Base-by-base conservation (phyloP, 1,140 invertebrate species). In the Mactra quadrangularis region DNA sequence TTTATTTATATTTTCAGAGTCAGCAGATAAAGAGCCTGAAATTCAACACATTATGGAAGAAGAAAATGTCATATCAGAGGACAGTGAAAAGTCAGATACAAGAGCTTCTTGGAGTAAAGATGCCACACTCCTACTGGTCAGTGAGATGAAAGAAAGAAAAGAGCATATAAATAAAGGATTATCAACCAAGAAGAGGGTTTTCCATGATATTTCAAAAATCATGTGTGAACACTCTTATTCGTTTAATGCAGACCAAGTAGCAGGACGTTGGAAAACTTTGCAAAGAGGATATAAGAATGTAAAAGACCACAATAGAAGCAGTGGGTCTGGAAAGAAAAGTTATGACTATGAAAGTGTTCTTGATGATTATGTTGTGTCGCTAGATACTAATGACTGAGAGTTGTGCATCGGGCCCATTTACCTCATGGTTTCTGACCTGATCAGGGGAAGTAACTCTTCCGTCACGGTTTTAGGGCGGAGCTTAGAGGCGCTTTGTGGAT, bases 251-350 rank as follows among this genome's bases (percentile, higher is more conserved):
- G 31, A 66, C 15, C 62, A 66, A 38, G 31, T 66, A 38, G 19
- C 33, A 1, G 62, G 62, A 19, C 3, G 62, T 19, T 66, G 62
- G 62, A 66, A 66, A 45, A 66, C 31, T 41, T 27, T 66, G n/a
- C 15, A 19, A n/a, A 66, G 62, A 45, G 62, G 33, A 19, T 66
- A 66, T 27, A 62, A 62, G n/a, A 62, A 62, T 38, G n/a, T 27
- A 6, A 62, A 62, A 62, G 59, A 31, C 33, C 62, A 66, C 19
- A 66, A 66, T 33, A 27, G 15, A n/a, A 66, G 25, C 15, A n/a
- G 15, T 33, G 62, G 62, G 25, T n/a, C 15, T 27, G 4, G 33
- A 3, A 17, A 19, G 31, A 66, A 66, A 45, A 38, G 3, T 66
- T 66, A 66, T 45, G 33, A 66, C 3, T 66, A 41, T 66, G 62